Percentiles rank a stretch among this genome's conserved stretches.
phyloP scores from a whole-genome alignment of 2,797 vertebrate species.

The Caiman crocodilus region DNA sequence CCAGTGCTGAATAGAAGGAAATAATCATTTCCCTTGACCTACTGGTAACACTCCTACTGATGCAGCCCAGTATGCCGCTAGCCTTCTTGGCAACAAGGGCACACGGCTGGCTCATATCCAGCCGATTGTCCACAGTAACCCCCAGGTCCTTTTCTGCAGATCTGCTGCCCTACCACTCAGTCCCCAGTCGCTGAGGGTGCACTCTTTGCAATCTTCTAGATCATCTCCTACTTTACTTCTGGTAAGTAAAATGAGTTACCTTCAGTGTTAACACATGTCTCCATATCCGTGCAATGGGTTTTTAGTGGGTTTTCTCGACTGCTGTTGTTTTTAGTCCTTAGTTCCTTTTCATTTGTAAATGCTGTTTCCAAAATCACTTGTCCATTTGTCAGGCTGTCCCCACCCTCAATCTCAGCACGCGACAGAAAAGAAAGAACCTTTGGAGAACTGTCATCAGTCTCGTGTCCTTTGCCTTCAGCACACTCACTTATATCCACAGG shows the following conservation, averaged over 20 bases:
- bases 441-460: background rate
- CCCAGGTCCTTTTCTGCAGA: too few species aligned
- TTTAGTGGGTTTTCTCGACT: background rate
- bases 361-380: fast-evolving
- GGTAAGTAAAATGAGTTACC: background rate
- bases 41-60: too few species aligned
- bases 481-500: background rate
- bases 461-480: background rate
- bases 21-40: too few species aligned
- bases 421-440: background rate
- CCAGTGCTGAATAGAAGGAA: too few species aligned
- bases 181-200: too few species aligned
- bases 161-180: too few species aligned
- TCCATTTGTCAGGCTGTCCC: fast-evolving
- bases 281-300: background rate
- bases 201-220: fast-evolving
- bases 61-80: too few species aligned
- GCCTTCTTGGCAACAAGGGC: too few species aligned
- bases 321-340: background rate
- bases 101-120: too few species aligned
- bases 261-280: background rate
- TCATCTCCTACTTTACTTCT: background rate
- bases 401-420: background rate
- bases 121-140: too few species aligned
- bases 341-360: background rate